phyloP scores from a whole-genome alignment of 2,797 vertebrate genomes.

The Alauda arvensis region DNA sequence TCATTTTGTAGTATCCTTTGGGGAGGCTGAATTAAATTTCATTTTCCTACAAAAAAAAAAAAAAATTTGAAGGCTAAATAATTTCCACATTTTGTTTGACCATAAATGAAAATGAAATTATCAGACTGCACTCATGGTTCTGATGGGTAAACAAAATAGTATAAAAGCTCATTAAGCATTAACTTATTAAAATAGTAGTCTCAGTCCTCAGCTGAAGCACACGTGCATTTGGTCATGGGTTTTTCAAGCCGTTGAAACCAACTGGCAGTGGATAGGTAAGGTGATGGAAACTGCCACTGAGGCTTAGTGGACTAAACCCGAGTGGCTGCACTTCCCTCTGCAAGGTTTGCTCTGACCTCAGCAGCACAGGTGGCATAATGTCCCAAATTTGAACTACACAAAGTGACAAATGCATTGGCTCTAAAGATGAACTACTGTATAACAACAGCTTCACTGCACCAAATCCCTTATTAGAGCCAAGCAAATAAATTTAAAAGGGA shows the following conservation, averaged over 20 bases:
- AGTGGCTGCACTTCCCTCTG: neutral
- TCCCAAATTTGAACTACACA: neutral
- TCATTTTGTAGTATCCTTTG: neutral
- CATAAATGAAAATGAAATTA: conserved; percentile 8
- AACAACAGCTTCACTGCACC: neutral
- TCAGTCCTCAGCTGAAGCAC: neutral
- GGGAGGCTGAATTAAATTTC: neutral
- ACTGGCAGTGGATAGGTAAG: neutral
- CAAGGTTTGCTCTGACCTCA: neutral
- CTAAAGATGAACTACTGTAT: neutral
- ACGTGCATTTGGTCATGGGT: neutral
- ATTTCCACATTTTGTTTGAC: neutral
- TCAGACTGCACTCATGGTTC: neutral
- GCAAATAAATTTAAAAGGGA: neutral
- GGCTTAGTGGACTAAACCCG: neutral
- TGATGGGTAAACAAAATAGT: conserved; percentile 9
- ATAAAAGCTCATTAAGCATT: neutral
- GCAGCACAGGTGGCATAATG: neutral
- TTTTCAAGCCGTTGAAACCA: neutral
- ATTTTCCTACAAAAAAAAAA: neutral
- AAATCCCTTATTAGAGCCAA: neutral
- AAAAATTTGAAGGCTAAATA: neutral
- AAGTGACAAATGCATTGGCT: neutral
- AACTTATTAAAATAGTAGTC: neutral
- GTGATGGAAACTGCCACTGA: neutral